A percentile compares a stretch with the other conserved stretches of the same genome.
phyloP scores from a whole-genome alignment of 2,113 vertebrate species.

The Bos taurus region ARS-UCD2.0 NC_037328.1:51675001-51675500 shows the following conservation, averaged over 20 bases:
- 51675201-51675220: neutral
- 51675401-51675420: neutral
- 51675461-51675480: conserved; percentile 1
- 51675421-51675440: neutral
- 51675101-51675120: neutral
- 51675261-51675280: neutral
- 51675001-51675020: neutral
- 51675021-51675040: neutral
- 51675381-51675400: neutral
- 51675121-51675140: neutral
- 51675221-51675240: neutral
- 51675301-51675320: neutral
- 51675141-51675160: neutral
- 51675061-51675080: neutral
- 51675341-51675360: neutral
- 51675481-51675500: conserved; percentile 32
- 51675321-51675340: neutral
- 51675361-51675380: neutral
- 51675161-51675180: neutral
- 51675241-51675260: neutral
- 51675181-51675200: conserved; percentile 6
- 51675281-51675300: neutral
- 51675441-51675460: neutral
- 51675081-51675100: neutral
- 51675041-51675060: neutral